Conservation (phyloP, 2,888 invertebrate species). For the Himalopsyche tibetana region DNA sequence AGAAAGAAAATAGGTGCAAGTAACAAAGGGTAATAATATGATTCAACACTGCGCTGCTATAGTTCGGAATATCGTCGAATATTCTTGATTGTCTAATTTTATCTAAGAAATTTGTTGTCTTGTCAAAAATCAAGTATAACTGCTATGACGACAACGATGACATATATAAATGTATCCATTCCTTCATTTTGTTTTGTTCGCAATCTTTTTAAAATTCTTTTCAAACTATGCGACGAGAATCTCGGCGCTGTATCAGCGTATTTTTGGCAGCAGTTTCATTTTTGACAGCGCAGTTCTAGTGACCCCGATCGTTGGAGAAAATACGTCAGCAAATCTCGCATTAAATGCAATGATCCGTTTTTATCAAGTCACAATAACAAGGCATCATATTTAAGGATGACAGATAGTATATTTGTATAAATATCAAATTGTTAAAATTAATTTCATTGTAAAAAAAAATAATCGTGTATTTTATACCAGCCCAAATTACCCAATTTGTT, state of each 20-base stretch:
- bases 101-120: neutral
- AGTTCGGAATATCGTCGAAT: neutral
- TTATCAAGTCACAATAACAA: no score
- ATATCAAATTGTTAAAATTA: no score
- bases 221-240: neutral
- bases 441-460: no score
- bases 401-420: no score
- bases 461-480: no score
- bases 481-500: no score
- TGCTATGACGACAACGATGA: neutral
- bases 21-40: no score
- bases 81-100: neutral
- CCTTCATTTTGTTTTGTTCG: slow-evolving; percentile 2
- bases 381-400: no score
- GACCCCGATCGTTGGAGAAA: neutral
- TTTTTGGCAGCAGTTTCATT: slow-evolving; percentile 11
- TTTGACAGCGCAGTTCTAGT: neutral
- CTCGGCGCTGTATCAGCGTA: neutral
- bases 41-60: no score
- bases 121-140: neutral
- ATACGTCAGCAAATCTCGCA: slow-evolving; percentile 11
- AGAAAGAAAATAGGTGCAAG: no score
- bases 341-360: neutral
- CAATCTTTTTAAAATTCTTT: slow-evolving; percentile 23
- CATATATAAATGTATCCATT: neutral